Evolutionary conservation across 2,888 invertebrate genomes (phyloP), one percentile per base, ranked within the genome.

Genomic region (Zaprionus obscuricornis): DNA sequence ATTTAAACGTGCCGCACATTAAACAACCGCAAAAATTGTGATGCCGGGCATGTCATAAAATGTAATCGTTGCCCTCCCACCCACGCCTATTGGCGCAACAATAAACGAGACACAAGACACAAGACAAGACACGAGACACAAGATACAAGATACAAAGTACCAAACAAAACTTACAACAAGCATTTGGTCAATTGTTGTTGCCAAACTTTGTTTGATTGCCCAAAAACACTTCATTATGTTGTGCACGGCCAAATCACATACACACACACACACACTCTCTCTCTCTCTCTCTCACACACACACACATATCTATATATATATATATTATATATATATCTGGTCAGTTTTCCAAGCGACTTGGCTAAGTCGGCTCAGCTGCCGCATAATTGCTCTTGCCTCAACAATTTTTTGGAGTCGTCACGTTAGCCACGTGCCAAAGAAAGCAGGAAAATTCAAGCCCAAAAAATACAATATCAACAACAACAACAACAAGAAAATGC

Each of bases 321-420:
- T n/a, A n/a, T n/a, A n/a, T n/a, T n/a, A n/a, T n/a, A n/a, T n/a
- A n/a, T n/a, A n/a, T n/a, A n/a, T 24, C 24, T 60, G 78, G 75
- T 63, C 83, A 64, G 57, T 56, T 63, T 84, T 84, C 83, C 86
- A 73, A 75, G 67, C 69, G 85, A 87, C 45, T 82, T 54, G 68
- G 52, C 85, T 79, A 87, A 85, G 83, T 58, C 86, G 83, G 85
- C 85, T 85, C 74, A 84, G 67, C 63, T 50, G 76, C 43, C 54
- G 7, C 49, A 47, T 64, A 70, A 77, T 78, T 74, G 65, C 50
- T 14, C 31, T 33, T 22, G 20, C 20, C 31, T 13, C 29, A 6
- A 36, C n/a, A n/a, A n/a, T n/a, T n/a, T n/a, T n/a, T n/a, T n/a
- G n/a, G n/a, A n/a, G n/a, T n/a, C n/a, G 31, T 45, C 22, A 20